Evolutionary conservation across 2,797 vertebrate genomes (phyloP).

Genomic region (Sphenodon punctatus): DNA sequence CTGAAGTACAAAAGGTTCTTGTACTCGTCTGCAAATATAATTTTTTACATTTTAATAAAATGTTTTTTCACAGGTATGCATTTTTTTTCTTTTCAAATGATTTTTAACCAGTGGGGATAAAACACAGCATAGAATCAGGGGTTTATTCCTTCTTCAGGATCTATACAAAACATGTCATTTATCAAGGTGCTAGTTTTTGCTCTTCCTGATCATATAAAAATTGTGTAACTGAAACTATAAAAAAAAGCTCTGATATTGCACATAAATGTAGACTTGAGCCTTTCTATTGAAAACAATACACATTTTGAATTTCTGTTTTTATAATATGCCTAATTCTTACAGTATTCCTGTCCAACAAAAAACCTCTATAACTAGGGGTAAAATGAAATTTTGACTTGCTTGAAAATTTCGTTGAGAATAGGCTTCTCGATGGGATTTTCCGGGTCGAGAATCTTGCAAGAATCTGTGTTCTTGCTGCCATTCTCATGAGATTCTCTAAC

Average conservation of each 20-base stretch:
- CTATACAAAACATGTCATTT: background rate
- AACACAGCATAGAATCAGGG: background rate
- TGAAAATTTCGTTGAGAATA: too few relatives aligned
- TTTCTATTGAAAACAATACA: background rate
- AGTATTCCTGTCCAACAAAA: background rate
- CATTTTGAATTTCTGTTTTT: background rate
- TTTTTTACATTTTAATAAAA: background rate
- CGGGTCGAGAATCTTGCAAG: too few relatives aligned
- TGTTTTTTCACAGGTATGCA: too few relatives aligned
- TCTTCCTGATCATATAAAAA: background rate
- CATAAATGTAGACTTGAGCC: background rate
- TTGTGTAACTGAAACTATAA: background rate
- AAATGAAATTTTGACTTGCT: too few relatives aligned
- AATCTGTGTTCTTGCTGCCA: too few relatives aligned
- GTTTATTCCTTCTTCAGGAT: accelerated
- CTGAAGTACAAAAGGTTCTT: background rate
- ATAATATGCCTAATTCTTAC: background rate
- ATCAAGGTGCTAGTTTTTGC: background rate
- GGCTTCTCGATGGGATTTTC: too few relatives aligned
- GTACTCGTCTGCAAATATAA: background rate
- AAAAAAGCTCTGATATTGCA: background rate
- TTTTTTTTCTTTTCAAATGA: background rate
- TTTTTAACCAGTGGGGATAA: background rate
- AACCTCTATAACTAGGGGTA: too few relatives aligned
- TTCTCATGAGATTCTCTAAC: too few relatives aligned